Conservation (phyloP, 1,140 invertebrate species). For the Bombyx mandarina region DNA sequence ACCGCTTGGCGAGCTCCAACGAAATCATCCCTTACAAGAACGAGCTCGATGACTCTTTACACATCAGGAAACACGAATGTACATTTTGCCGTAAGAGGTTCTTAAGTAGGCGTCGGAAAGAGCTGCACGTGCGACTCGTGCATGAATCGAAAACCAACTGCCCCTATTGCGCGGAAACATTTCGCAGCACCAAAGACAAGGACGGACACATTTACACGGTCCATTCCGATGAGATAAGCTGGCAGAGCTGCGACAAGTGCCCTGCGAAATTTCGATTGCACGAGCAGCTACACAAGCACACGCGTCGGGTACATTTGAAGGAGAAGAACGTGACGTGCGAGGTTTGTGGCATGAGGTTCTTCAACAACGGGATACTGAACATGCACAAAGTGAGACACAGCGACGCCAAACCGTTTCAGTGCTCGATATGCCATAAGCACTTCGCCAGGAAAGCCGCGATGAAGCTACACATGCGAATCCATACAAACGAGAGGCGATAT, state of each 20-base stretch:
- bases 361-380: constrained; percentile 4
- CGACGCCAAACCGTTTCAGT: constrained; percentile 12
- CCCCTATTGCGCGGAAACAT: constrained; percentile 13
- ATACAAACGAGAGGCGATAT: constrained; percentile 6
- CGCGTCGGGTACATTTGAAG: constrained; percentile 21
- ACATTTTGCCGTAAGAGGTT: constrained; percentile 5
- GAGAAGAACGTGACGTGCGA: constrained; percentile 34
- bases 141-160: constrained; percentile 20
- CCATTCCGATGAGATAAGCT: constrained; percentile 24
- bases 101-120: constrained; percentile 1
- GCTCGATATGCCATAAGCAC: constrained; percentile 10
- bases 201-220: constrained; percentile 14
- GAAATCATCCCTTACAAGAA: constrained; percentile 4
- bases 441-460: constrained; percentile 14
- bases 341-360: constrained; percentile 27
- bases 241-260: constrained; percentile 17
- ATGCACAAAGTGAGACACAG: constrained; percentile 17
- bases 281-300: constrained; percentile 19
- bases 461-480: constrained; percentile 8
- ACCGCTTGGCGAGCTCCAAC: constrained; percentile 12
- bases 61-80: constrained; percentile 1
- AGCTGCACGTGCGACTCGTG: constrained; percentile 17
- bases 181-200: constrained; percentile 13
- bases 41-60: neutral
- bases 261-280: constrained; percentile 19